Percentiles rank a stretch among this genome's conserved stretches.
Conservation (phyloP, 2,888 invertebrate genomes). For the Drosophila quinaria region DNA sequence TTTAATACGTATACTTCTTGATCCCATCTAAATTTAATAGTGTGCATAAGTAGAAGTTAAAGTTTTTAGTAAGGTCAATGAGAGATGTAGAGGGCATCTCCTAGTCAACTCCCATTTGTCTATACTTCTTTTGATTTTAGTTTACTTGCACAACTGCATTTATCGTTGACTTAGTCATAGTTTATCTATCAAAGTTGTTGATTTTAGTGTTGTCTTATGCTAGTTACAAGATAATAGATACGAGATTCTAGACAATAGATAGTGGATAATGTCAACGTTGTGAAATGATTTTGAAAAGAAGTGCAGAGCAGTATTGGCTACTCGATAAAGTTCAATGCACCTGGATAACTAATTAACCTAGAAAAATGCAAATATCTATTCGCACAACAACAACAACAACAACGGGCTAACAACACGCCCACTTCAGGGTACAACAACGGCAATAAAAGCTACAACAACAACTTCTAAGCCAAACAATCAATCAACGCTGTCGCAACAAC, state of each 20-base stretch:
- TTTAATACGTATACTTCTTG: too few species aligned
- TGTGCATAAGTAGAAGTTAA: too few species aligned
- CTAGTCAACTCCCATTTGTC: not conserved
- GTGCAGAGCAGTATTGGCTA: constrained; percentile 17
- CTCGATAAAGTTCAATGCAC: constrained; percentile 67
- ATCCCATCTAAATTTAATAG: too few species aligned
- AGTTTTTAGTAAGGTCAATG: too few species aligned
- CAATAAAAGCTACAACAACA: constrained; percentile 41
- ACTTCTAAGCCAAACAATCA: constrained; percentile 72
- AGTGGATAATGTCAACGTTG: constrained; percentile 7
- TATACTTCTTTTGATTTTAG: constrained; percentile 34
- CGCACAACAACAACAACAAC: constrained; percentile 36
- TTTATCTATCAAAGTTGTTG: constrained; percentile 23
- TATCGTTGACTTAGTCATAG: constrained; percentile 26
- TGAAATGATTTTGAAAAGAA: constrained; percentile 26
- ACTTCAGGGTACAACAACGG: constrained; percentile 47
- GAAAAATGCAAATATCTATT: constrained; percentile 73
- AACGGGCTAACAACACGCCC: constrained; percentile 49
- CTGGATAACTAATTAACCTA: constrained; percentile 72
- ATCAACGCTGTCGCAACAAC: constrained; percentile 67
- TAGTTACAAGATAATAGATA: constrained; percentile 16
- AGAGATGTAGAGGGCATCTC: not conserved
- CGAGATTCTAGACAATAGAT: constrained; percentile 7
- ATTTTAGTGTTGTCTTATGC: constrained; percentile 13
- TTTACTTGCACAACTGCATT: constrained; percentile 64